Evolutionary conservation across 2,113 vertebrate species (phyloP), one percentile per base, ranked within the genome.

Genomic region (Lophius piscatorius): DNA sequence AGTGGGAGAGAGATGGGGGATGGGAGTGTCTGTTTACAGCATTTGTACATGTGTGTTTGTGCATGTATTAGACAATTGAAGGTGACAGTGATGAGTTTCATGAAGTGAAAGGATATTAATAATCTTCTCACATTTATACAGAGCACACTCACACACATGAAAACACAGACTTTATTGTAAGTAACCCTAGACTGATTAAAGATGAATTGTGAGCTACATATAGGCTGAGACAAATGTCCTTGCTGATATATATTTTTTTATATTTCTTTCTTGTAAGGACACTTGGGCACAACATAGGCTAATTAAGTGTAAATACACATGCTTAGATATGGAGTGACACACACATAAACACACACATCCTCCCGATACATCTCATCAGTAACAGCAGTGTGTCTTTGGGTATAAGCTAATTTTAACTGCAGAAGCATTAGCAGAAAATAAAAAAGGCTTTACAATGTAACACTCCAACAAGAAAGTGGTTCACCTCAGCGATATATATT

Each of bases 61-160:
- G 42, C 38, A 34, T 28, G 17, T 29, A 41, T 21, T 51, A 70
- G 63, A 76, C 61, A 80, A 71, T 68, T 84, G 64, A 74, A 52
- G 75, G 58, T 46, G 70, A 66, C 74, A 72, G 77, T 74, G 38
- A n/a, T 5, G 54, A 75, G 69, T 70, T 58, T 34, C 52, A 72
- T 33, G 55, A 64, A 33, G 47, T 45, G 69, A 82, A 81, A 28
- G 73, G 75, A 68, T 77, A 86, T 87, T 78, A 81, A 81, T 75
- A 71, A 81, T 77, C 66, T 60, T 51, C 49, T 64, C 35, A 35
- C 7, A 41, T 21, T 49, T 38, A 74, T 62, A 12, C 52, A 65
- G 48, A 22, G 17, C 9, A 6, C 8, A 9, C 33, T 58, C 8
- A 9, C 33, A 54, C 12, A 24, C 44, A 40, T 33, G 31, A 21